phyloP scores from a whole-genome alignment of 2,113 vertebrate species.

The Otocyon megalotis region DNA sequence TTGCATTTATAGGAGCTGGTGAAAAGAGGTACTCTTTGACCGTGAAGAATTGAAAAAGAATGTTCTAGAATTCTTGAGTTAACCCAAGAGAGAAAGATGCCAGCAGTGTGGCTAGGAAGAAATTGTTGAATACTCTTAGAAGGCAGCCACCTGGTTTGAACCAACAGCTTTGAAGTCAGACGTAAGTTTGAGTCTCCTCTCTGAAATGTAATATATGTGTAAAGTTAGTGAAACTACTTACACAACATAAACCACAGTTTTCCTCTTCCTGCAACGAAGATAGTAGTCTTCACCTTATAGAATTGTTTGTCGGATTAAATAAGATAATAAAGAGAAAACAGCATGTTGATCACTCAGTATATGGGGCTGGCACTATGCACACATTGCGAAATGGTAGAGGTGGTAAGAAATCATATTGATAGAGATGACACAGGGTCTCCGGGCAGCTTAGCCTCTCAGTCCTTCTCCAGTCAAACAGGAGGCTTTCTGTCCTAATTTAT shows the following conservation, averaged over 20 bases:
- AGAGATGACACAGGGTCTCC: background rate
- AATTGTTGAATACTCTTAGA: background rate
- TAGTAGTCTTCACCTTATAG: background rate
- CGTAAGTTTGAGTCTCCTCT: background rate
- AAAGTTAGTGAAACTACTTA: background rate
- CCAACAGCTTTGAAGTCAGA: background rate
- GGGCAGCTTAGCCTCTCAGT: background rate
- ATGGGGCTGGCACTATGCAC: background rate
- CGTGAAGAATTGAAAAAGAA: background rate
- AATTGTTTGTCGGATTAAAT: background rate
- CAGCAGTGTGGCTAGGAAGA: background rate
- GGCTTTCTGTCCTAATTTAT: slow-evolving; percentile 72
- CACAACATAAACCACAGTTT: background rate
- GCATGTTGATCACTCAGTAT: background rate
- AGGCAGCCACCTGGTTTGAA: background rate
- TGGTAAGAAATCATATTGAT: background rate
- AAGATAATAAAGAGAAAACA: background rate
- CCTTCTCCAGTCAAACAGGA: slow-evolving; percentile 41
- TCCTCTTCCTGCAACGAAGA: background rate
- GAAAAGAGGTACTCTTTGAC: background rate
- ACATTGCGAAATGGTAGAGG: background rate
- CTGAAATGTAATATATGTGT: background rate
- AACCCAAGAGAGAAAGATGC: background rate
- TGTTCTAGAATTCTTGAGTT: background rate
- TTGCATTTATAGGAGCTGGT: background rate